Base-by-base conservation (phyloP, 2,797 vertebrate species). In the Aratinga solstitialis region DNA sequence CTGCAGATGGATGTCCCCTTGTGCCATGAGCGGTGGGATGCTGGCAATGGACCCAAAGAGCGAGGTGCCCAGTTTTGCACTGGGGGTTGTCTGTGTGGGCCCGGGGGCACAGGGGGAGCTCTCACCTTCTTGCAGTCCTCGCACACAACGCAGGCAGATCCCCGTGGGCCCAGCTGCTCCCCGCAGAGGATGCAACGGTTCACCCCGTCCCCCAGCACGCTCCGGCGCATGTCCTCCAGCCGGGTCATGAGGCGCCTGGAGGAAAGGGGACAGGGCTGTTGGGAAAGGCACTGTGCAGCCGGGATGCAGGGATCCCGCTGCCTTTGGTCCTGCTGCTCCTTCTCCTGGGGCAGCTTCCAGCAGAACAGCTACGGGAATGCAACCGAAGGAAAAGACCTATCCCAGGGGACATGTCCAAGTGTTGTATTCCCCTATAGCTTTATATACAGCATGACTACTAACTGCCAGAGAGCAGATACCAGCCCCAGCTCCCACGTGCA, bases 111-210 rank as follows among this genome's bases (percentile, higher is more conserved):
- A 0, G 36, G 21, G 65, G 13, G 17, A 8, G 4, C 4, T 1
- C 38, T 95, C 97, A 99, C 99, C 98, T 99, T 99, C 87, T 98
- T 99, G 95, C 99, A 99, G 93, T 99, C 98, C 74, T 98, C 98
- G 11, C 99, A 99, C 85, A 99, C 98, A 2, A 99, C 98, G 0
- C 98, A 98, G 74, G 98, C 87, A 0, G 98, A 98, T 17, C 98
- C 99, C 75, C 97, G 97, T 0, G 97, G 92, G 2, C 99, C 98
- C 74, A 99, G 98, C 54, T 98, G 97, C 61, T 98, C 98, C 48
- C 99, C 99, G 2, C 99, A 99, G 62, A 99, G 97, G 87, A 99
- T 98, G 96, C 99, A 99, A 56, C 96, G 98, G 32, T 98, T 98
- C 53, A 98, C 98, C 1, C 99, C 99, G 1, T 99, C 99, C 1